A percentile compares a stretch with the other conserved stretches of the same genome.
phyloP scores from a whole-genome alignment of 2,888 invertebrate species.

The Andricus curvator region DNA sequence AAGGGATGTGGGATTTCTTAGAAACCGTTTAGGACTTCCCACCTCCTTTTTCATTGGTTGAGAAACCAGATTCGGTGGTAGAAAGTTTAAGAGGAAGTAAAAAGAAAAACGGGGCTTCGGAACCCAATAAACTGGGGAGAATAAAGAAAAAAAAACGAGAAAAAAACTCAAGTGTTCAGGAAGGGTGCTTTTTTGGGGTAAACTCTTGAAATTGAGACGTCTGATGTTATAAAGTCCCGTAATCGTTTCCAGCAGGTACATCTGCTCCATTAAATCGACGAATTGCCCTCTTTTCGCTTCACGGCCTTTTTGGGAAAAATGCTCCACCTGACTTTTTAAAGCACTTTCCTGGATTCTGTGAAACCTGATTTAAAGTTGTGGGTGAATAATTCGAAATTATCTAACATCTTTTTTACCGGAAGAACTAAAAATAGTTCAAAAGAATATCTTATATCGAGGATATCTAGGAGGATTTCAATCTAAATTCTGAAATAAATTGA shows the following conservation, averaged over 20 bases:
- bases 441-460: too few species aligned
- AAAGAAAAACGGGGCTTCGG: slow-evolving; percentile 24
- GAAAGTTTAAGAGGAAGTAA: slow-evolving; percentile 21
- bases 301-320: slow-evolving; percentile 45
- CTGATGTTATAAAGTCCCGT: slow-evolving; percentile 72
- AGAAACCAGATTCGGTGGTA: slow-evolving; percentile 2
- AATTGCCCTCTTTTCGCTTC: slow-evolving; percentile 52
- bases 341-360: not conserved
- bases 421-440: not conserved
- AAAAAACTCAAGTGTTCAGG: slow-evolving; percentile 48
- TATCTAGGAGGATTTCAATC: too few species aligned
- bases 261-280: slow-evolving; percentile 65
- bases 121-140: slow-evolving; percentile 38
- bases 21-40: slow-evolving; percentile 27
- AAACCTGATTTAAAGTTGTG: not conserved
- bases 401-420: not conserved
- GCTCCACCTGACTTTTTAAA: slow-evolving; percentile 20
- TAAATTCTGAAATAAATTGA: too few species aligned
- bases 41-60: slow-evolving; percentile 21
- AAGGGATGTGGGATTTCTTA: slow-evolving; percentile 46
- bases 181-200: slow-evolving; percentile 45
- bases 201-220: slow-evolving; percentile 77
- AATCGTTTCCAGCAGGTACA: slow-evolving; percentile 75
- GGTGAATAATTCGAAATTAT: not conserved
- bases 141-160: slow-evolving; percentile 10